Evolutionary conservation across 2,888 invertebrate species (phyloP), one percentile per base, ranked within the genome.

Genomic region (Conops quadrifasciatus): DNA sequence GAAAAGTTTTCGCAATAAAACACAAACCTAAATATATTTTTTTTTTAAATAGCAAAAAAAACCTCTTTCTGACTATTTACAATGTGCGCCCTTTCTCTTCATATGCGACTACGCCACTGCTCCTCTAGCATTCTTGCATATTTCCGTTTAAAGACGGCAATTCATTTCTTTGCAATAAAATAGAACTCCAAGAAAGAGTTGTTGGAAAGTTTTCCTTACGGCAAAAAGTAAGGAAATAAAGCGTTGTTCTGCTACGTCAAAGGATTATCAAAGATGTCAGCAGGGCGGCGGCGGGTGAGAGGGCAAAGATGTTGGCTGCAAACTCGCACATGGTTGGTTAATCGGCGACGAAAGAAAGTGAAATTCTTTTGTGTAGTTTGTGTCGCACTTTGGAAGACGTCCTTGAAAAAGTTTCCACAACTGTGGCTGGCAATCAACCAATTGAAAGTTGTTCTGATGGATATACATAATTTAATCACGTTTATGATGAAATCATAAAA

Each of bases 111-210:
- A 36, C 62, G 43, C 43, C 43, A 16, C 36, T 28, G 58, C 43
- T 47, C 45, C 28, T 28, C 58, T 5, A 16, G 11, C 24, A 62
- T 43, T 36, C 63, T 16, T 53, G 49, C 63, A 19, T 47, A 24
- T 43, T 58, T 47, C 13, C 26, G 16, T 51, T 26, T 64, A 30
- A 69, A 63, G 69, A 72, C 70, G 72, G 70, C 67, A 72, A 72
- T 72, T 72, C 67, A 70, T 70, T 70, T 67, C 70, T 58, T 64
- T 62, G 70, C 70, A 58, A 70, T 67, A 63, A 69, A 68, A 72
- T 69, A 59, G 51, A 66, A 67, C 67, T 60, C 49, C 43, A 13
- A 51, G 51, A 19, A 47, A 59, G 21, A 28, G 59, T 36, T 36
- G 36, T 4, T 53, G 51, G 30, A 66, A 71, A 67, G 60, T 71